These are phyloP conservation scores for Drosophila leonis DNA, from an alignment of 2,888 invertebrate species.

Conservation along the genomic window DNA sequence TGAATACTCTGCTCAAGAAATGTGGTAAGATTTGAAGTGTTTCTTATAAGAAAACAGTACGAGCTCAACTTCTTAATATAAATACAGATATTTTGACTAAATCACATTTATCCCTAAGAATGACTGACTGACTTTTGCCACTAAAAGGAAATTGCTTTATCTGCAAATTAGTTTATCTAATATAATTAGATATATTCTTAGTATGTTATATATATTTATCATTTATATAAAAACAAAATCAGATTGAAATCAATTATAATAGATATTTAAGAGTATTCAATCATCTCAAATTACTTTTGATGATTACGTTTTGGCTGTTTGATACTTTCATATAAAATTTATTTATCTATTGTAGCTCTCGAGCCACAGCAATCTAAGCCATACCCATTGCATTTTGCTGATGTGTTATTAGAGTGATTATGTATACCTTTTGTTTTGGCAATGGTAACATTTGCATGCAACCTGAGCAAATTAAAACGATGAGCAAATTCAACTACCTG, in stretches of 20 bases:
- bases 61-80: too few species aligned
- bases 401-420: constrained; percentile 38
- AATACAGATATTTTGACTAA: too few species aligned
- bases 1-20: not conserved
- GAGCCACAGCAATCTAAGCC: not conserved
- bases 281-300: not conserved
- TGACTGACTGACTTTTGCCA: too few species aligned
- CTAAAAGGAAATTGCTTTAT: too few species aligned
- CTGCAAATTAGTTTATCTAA: too few species aligned
- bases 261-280: not conserved
- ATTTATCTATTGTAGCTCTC: not conserved
- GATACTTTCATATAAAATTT: constrained; percentile 12
- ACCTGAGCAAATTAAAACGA: constrained; percentile 43
- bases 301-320: not conserved
- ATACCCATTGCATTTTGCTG: constrained; percentile 12
- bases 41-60: too few species aligned
- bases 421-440: constrained; percentile 17
- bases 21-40: too few species aligned
- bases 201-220: not conserved
- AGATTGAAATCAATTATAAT: too few species aligned
- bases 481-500: constrained; percentile 45
- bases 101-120: too few species aligned
- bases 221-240: too few species aligned
- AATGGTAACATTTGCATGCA: constrained; percentile 29
- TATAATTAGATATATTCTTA: not conserved